Evolutionary conservation across 2,888 invertebrate species (phyloP).

Genomic region (Fabriciana adippe): DNA sequence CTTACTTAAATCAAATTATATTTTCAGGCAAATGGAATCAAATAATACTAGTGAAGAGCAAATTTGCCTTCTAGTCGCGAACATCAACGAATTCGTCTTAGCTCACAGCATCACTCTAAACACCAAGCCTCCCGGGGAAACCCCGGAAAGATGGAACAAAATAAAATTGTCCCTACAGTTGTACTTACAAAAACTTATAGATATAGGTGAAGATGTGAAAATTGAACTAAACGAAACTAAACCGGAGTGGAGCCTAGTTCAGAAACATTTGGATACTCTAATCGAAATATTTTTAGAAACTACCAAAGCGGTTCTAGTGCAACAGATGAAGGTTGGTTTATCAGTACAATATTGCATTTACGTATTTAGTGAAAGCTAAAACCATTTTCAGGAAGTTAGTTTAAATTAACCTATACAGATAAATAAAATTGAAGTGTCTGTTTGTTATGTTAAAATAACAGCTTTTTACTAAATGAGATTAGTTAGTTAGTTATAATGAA

Average conservation of each 20-base stretch:
- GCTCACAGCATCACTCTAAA: slow-evolving; percentile 78
- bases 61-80: slow-evolving; percentile 76
- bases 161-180: slow-evolving; percentile 73
- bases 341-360: background rate
- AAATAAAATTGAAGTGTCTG: too few relatives aligned
- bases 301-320: slow-evolving; percentile 80
- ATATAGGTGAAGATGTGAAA: slow-evolving; percentile 76
- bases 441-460: too few relatives aligned
- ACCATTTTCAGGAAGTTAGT: too few relatives aligned
- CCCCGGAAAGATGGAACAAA: slow-evolving; percentile 76
- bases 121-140: slow-evolving; percentile 76
- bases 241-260: slow-evolving; percentile 67
- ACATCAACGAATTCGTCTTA: slow-evolving; percentile 81
- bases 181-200: slow-evolving; percentile 74
- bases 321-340: slow-evolving; percentile 80
- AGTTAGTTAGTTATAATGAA: too few relatives aligned
- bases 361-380: too few relatives aligned
- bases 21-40: slow-evolving; percentile 65
- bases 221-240: slow-evolving; percentile 71
- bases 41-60: slow-evolving; percentile 65
- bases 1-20: background rate
- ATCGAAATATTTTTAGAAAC: slow-evolving; percentile 82
- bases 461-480: too few relatives aligned
- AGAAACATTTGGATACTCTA: slow-evolving; percentile 74
- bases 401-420: too few relatives aligned